phyloP scores from a whole-genome alignment of 2,113 vertebrate genomes.

The Brachyistius frenatus region DNA sequence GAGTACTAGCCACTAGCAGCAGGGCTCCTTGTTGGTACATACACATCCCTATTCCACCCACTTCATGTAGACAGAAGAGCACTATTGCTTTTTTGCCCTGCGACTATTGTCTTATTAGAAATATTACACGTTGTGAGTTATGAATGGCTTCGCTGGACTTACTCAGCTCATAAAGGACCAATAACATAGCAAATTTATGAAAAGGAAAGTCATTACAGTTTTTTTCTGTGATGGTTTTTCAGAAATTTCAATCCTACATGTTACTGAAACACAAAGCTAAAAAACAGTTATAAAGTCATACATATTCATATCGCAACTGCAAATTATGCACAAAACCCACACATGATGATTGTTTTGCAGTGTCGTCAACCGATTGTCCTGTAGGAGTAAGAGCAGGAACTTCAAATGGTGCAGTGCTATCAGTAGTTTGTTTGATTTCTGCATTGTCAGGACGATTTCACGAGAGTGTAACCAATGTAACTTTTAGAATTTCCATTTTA shows the following conservation, averaged over 20 bases:
- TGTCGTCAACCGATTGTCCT: too few species aligned
- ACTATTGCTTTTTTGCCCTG: conserved; percentile 25
- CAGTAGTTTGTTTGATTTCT: too few species aligned
- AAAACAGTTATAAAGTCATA: neutral
- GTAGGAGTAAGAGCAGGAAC: too few species aligned
- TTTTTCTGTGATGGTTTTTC: neutral
- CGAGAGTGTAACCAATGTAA: too few species aligned
- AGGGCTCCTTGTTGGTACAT: conserved; percentile 10
- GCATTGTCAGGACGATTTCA: too few species aligned
- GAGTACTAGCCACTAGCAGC: conserved; percentile 40
- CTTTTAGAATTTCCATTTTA: neutral
- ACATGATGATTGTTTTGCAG: too few species aligned
- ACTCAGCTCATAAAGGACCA: conserved; percentile 11
- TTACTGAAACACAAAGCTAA: neutral
- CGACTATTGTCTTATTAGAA: conserved; percentile 41
- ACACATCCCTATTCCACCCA: conserved; percentile 32
- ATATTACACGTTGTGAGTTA: conserved; percentile 30
- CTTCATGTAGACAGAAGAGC: conserved; percentile 19
- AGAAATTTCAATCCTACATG: neutral
- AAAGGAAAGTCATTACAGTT: conserved; percentile 14
- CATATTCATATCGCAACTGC: neutral
- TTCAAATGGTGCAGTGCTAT: too few species aligned
- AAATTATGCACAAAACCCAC: too few species aligned
- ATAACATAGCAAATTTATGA: conserved; percentile 6
- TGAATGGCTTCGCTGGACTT: conserved; percentile 21